Evolutionary conservation across 2,797 vertebrate genomes (phyloP).

Genomic region (Epinephelus coioides): DNA sequence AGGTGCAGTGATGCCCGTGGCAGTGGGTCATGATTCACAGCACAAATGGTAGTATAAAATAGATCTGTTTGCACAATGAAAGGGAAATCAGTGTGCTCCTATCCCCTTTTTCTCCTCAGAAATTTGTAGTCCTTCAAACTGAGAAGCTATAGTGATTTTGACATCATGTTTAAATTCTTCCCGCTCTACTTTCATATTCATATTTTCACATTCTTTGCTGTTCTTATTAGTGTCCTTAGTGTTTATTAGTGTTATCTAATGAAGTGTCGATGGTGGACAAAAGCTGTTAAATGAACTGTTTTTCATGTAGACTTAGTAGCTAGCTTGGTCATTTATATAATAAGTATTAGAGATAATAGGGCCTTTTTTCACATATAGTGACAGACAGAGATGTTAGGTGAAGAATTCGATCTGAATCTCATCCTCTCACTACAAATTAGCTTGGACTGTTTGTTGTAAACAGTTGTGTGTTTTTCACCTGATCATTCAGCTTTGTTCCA

Average conservation of each 20-base stretch:
- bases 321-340: background rate
- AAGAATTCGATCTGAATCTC: background rate
- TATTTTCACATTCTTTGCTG: background rate
- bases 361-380: background rate
- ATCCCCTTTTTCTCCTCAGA: background rate
- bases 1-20: background rate
- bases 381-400: background rate
- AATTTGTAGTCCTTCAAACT: background rate
- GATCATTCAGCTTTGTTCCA: slow-evolving; percentile 11
- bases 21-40: background rate
- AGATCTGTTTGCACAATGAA: background rate
- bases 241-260: background rate
- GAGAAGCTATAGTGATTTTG: background rate
- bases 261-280: background rate
- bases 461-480: slow-evolving; percentile 1
- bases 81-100: too few relatives aligned
- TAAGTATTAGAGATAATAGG: background rate
- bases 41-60: background rate
- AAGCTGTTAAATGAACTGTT: too few relatives aligned
- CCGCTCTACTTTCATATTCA: background rate
- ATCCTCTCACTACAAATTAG: background rate
- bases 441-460: background rate
- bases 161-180: background rate
- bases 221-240: background rate
- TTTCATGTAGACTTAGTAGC: background rate